Conservation (phyloP, 2,888 invertebrate genomes). For the Drosophila multiciliata region DNA sequence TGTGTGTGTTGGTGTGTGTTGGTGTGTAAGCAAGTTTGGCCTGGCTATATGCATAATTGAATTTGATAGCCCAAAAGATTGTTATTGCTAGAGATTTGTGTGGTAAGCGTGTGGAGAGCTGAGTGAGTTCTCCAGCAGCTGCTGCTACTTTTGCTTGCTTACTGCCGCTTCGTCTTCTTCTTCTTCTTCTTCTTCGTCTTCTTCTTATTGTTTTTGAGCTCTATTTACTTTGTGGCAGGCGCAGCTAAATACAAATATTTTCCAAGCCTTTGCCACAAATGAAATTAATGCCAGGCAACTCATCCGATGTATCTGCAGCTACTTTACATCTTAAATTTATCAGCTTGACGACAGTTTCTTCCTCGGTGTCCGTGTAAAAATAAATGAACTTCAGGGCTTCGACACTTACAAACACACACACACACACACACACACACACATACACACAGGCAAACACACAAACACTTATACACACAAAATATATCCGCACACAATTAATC, state of each 20-base stretch:
- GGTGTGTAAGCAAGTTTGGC: conserved; percentile 36
- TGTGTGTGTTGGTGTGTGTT: conserved; percentile 1
- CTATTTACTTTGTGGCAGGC: conserved; percentile 52
- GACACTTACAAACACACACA: conserved; percentile 40
- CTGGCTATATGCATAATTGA: conserved; percentile 74
- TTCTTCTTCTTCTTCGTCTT: not conserved
- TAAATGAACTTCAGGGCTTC: conserved; percentile 40
- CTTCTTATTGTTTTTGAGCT: conserved; percentile 43
- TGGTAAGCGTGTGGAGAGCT: conserved; percentile 44
- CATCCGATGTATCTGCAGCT: conserved; percentile 9
- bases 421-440: conserved; percentile 34
- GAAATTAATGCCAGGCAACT: conserved; percentile 44
- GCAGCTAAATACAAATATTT: conserved; percentile 44
- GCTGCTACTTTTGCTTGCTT: conserved; percentile 12
- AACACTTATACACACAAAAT: conserved; percentile 44
- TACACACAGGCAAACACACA: conserved; percentile 24
- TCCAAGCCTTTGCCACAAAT: conserved; percentile 43
- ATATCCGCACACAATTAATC: conserved; percentile 56
- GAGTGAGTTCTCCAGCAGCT: conserved; percentile 42
- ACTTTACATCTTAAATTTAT: conserved; percentile 43
- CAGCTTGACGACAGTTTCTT: conserved; percentile 63
- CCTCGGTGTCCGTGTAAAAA: conserved; percentile 37
- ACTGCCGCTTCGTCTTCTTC: not conserved
- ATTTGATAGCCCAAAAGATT: conserved; percentile 76
- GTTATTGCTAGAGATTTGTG: conserved; percentile 74